Conservation (phyloP, 2,797 vertebrate species). For the Peromyscus melanophrys region DNA sequence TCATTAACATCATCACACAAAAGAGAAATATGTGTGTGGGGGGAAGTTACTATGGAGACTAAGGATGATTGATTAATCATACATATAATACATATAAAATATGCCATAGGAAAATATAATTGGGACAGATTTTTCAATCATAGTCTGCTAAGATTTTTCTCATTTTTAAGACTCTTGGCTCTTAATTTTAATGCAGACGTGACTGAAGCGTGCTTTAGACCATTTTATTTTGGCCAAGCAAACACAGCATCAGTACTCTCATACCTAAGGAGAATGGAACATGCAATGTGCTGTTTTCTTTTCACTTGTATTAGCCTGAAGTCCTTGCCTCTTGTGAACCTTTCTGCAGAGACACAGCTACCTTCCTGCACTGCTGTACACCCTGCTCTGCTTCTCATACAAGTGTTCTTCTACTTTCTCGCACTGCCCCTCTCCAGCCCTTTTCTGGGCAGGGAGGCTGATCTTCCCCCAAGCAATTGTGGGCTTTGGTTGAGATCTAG, state of each 20-base stretch:
- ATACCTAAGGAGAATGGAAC: constrained; percentile 65
- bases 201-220: constrained; percentile 28
- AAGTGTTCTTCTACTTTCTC: not conserved
- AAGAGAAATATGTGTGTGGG: not conserved
- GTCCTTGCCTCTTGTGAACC: constrained; percentile 4
- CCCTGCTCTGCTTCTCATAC: not conserved
- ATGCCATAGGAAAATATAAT: not conserved
- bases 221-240: constrained; percentile 69
- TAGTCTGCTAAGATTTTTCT: not conserved
- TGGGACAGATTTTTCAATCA: constrained; percentile 56
- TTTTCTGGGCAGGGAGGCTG: not conserved
- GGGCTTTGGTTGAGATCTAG: not conserved
- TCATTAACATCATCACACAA: constrained; percentile 6
- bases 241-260: constrained; percentile 41
- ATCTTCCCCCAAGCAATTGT: not conserved
- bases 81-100: not conserved
- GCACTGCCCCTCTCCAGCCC: not conserved
- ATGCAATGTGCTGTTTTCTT: constrained; percentile 31
- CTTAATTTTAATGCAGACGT: constrained; percentile 63
- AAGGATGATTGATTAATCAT: constrained; percentile 39
- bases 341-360: not conserved
- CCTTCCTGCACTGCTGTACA: accelerated
- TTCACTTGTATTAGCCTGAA: constrained; percentile 44
- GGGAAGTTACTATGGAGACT: not conserved
- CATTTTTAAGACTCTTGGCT: constrained; percentile 48